Evolutionary conservation across 2,888 invertebrate genomes (phyloP).

Genomic region (Calameuta filiformis): DNA sequence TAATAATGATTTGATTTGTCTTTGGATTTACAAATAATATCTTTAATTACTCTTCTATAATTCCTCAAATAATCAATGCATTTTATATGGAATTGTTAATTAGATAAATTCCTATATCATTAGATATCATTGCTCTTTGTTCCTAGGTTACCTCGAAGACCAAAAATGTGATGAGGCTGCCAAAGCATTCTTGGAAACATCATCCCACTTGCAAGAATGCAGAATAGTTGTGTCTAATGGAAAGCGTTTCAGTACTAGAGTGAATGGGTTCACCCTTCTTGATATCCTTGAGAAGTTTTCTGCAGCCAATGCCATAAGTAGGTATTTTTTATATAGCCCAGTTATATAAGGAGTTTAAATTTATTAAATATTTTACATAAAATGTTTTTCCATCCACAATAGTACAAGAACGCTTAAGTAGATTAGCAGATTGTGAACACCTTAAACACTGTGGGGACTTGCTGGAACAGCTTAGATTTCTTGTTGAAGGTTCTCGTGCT

Average conservation of each 20-base stretch:
- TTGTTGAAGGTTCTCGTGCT: conserved; percentile 56
- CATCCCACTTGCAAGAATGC: conserved; percentile 51
- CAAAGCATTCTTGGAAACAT: conserved; percentile 50
- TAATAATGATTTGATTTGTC: neutral
- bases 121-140: neutral
- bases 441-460: conserved; percentile 54
- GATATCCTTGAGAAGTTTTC: conserved; percentile 60
- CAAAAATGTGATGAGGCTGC: conserved; percentile 54
- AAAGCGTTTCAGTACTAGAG: conserved; percentile 50
- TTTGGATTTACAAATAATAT: neutral
- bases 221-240: conserved; percentile 44
- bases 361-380: neutral
- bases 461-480: conserved; percentile 56
- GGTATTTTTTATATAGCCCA: conserved; percentile 20
- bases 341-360: neutral
- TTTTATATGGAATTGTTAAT: neutral
- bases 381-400: neutral
- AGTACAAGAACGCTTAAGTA: conserved; percentile 58
- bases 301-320: conserved; percentile 51
- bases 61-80: neutral
- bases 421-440: conserved; percentile 50
- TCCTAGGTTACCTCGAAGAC: conserved; percentile 58
- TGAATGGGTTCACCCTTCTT: conserved; percentile 50
- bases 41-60: neutral
- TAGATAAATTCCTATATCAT: neutral